These are phyloP conservation scores for Clamator glandarius DNA, from an alignment of 2,797 vertebrate genomes.

Conservation along the genomic window DNA sequence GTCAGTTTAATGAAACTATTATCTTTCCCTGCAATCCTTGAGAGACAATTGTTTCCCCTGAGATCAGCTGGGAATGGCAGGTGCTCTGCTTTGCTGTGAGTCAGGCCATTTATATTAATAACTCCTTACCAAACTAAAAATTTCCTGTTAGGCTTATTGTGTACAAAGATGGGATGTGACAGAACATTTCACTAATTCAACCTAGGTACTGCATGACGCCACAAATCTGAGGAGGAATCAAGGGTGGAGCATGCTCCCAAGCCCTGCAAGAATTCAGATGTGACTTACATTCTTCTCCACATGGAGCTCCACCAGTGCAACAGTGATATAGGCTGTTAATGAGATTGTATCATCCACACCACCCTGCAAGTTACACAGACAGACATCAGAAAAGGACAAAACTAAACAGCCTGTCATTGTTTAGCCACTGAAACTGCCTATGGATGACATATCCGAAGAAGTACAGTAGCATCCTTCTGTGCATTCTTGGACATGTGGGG, in stretches of 20 bases:
- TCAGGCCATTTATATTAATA: neutral
- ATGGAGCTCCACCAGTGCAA: slow-evolving; percentile 29
- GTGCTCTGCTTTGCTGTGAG: neutral
- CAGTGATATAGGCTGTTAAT: slow-evolving; percentile 55
- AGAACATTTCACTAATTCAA: neutral
- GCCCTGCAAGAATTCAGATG: neutral
- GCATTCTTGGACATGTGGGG: neutral
- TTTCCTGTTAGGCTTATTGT: neutral
- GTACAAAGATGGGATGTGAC: neutral
- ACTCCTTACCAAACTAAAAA: neutral
- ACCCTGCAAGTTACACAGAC: slow-evolving; percentile 31
- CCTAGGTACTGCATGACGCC: neutral
- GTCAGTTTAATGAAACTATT: neutral
- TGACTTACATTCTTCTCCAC: slow-evolving; percentile 53
- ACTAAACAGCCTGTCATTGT: neutral
- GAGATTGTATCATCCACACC: slow-evolving; percentile 51
- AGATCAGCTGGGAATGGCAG: neutral
- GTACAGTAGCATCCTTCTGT: neutral
- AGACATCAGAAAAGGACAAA: neutral
- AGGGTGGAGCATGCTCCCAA: neutral
- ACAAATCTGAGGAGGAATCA: neutral
- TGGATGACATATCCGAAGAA: neutral
- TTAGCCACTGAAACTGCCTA: neutral
- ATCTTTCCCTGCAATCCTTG: neutral
- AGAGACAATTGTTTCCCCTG: neutral